Evolutionary conservation across 2,888 invertebrate species (phyloP).

Genomic region (Lochmaea capreae): DNA sequence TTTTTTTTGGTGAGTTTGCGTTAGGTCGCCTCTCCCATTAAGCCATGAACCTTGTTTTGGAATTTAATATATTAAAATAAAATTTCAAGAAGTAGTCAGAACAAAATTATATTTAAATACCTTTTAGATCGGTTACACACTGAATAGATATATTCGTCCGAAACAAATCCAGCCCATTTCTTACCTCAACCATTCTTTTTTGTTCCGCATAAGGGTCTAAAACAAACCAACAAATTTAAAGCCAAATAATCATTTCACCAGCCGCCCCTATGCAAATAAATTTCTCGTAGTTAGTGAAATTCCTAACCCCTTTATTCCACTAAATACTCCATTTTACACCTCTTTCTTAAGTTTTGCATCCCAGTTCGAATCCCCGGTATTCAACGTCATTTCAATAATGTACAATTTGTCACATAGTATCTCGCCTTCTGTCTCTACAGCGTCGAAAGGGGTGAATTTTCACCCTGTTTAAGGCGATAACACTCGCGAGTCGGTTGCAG

Average conservation of each 20-base stretch:
- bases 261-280: constrained; percentile 46
- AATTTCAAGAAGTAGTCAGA: no score
- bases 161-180: no score
- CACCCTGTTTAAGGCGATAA: constrained; percentile 46
- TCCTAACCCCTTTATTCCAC: constrained; percentile 58
- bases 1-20: no score
- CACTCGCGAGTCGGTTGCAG: constrained; percentile 38
- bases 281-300: constrained; percentile 51
- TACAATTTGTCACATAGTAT: constrained; percentile 65
- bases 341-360: constrained; percentile 53
- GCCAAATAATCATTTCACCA: constrained; percentile 45
- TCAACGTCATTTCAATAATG: constrained; percentile 62
- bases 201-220: constrained; percentile 11
- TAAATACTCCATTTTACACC: constrained; percentile 63
- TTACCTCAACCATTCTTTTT: background rate
- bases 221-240: constrained; percentile 26
- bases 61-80: no score
- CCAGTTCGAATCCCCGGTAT: constrained; percentile 49
- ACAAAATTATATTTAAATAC: no score
- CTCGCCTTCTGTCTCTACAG: constrained; percentile 48
- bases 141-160: no score
- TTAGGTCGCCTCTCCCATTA: no score
- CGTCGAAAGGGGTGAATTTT: constrained; percentile 41
- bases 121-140: no score
- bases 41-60: no score